Evolutionary conservation across 2,797 vertebrate genomes (phyloP).

Genomic region (Capromys pilorides): DNA sequence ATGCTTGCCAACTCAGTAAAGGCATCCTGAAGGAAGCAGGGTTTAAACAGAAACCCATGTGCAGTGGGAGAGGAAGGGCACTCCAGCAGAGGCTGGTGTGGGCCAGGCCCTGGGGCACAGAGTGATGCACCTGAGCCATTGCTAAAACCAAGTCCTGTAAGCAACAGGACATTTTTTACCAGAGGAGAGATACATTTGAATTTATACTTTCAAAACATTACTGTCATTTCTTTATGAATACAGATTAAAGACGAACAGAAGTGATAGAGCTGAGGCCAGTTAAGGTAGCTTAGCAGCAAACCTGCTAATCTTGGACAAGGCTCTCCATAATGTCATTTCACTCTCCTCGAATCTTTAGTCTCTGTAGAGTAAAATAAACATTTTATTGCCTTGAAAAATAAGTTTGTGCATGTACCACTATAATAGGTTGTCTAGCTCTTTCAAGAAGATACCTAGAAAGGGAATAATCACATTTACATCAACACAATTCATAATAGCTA

Average conservation of each 20-base stretch:
- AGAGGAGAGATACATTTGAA: not conserved
- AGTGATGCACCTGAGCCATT: not conserved
- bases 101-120: not conserved
- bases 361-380: not conserved
- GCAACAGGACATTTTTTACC: not conserved
- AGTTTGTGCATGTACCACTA: not conserved
- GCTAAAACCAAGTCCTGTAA: not conserved
- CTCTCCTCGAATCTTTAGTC: not conserved
- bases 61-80: not conserved
- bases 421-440: not conserved
- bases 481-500: not conserved
- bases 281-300: not conserved
- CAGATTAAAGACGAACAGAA: not conserved
- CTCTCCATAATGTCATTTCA: not conserved
- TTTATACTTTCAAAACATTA: not conserved
- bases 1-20: not conserved
- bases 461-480: not conserved
- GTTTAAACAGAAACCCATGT: not conserved
- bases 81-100: not conserved
- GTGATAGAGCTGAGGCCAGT: not conserved
- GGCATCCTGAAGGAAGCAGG: not conserved
- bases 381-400: not conserved
- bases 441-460: not conserved
- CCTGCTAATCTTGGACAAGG: not conserved
- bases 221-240: not conserved